A percentile compares a stretch with the other conserved stretches of the same genome.
These are phyloP conservation scores for Sarcoramphus papa DNA, from an alignment of 2,797 vertebrate genomes.

Conservation along the genomic window DNA sequence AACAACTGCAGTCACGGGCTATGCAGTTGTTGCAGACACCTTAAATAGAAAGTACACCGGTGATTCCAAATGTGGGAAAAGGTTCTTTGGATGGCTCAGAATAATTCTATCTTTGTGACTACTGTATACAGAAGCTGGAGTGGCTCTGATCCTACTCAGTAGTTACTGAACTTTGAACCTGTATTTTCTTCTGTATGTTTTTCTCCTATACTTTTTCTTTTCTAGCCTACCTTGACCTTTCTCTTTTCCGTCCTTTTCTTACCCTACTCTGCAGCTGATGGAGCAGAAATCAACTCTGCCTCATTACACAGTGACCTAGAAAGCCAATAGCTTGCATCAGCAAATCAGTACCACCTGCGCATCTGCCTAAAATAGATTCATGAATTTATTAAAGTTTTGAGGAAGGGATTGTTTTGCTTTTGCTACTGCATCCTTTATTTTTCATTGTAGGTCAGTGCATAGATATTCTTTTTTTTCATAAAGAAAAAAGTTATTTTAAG, in stretches of 20 bases:
- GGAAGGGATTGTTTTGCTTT: not conserved
- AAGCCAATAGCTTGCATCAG: constrained; percentile 33
- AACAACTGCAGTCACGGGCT: not conserved
- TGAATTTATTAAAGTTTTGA: constrained; percentile 29
- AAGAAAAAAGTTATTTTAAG: not conserved
- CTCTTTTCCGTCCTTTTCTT: constrained; percentile 26
- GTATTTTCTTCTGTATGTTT: not conserved
- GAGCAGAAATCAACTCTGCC: constrained; percentile 8
- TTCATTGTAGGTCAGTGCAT: not conserved
- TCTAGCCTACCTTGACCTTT: not conserved
- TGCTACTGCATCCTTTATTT: not conserved
- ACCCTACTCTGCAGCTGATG: not conserved
- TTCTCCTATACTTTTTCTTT: not conserved
- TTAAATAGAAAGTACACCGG: not conserved
- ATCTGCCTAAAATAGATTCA: constrained; percentile 11
- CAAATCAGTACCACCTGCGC: constrained; percentile 30
- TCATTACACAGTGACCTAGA: constrained; percentile 46
- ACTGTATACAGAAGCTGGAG: not conserved
- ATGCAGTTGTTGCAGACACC: not conserved
- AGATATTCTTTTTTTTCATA: not conserved
- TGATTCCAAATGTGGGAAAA: not conserved
- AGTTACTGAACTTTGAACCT: not conserved
- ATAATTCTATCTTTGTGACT: not conserved
- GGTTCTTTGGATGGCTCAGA: not conserved
- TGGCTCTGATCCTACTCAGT: not conserved